phyloP scores from a whole-genome alignment of 23 tunicate species.

The Trididemnum nubilum region DNA sequence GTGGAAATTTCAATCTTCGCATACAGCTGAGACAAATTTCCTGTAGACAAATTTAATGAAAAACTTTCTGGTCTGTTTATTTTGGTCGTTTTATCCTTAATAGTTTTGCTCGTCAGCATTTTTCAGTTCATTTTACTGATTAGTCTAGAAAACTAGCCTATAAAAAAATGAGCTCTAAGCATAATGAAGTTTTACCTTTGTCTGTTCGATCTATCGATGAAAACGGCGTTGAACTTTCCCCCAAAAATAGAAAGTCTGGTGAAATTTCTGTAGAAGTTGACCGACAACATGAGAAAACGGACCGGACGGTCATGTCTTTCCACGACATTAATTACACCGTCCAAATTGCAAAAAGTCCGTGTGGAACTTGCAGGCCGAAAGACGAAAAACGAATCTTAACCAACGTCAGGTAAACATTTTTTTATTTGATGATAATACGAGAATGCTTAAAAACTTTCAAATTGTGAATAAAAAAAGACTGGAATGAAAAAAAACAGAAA shows the following conservation, averaged over 20 bases:
- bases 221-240: background rate
- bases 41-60: too few species aligned
- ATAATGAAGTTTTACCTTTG: conserved; percentile 11
- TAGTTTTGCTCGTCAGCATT: too few species aligned
- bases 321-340: conserved; percentile 68
- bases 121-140: too few species aligned
- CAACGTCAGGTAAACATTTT: conserved; percentile 66
- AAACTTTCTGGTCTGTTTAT: too few species aligned
- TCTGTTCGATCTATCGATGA: conserved; percentile 5
- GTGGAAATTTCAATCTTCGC: too few species aligned
- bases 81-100: too few species aligned
- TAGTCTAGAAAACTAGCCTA: too few species aligned
- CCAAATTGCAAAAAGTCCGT: conserved; percentile 34
- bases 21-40: too few species aligned
- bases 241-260: background rate
- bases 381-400: conserved; percentile 42
- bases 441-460: too few species aligned
- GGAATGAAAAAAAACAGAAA: too few species aligned
- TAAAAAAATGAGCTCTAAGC: background rate
- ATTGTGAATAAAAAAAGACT: too few species aligned
- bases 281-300: background rate
- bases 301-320: conserved; percentile 58
- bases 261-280: background rate
- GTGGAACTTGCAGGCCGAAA: conserved; percentile 43
- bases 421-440: too few species aligned